Evolutionary conservation across 2,797 vertebrate species (phyloP), one percentile per base, ranked within the genome.

Genomic region (Apogon talboti): DNA sequence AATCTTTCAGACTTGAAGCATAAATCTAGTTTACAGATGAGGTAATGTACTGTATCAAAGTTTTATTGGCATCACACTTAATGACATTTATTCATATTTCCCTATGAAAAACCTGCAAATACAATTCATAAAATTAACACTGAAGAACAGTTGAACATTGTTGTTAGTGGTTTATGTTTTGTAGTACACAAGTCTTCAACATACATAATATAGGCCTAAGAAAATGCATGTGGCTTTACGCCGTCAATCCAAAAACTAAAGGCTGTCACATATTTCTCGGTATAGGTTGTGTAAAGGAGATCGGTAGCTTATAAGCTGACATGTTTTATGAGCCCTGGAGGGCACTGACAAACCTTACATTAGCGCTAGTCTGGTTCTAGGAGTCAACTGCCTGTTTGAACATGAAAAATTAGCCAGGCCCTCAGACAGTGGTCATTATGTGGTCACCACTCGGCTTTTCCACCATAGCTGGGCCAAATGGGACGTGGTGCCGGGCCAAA

Each of bases 351-450:
- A 88, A 79, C 81, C 82, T 63, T 86, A 81, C 82, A 86, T 88
- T 89, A 91, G 83, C 49, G 66, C 41, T 28, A 60, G 83, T 86
- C 86, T 90, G 83, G 66, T 68, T 62, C 66, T 50, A 66, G 62
- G 78, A 91, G 82, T 90, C 86, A 87, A 84, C 80, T 49, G 83
- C 90, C 77, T 82, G 87, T 86, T 92, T 87, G 71, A 90, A 91
- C 74, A 90, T 88, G 81, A 94, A 91, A 92, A 70, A 86, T 93
- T 91, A 92, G 89, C 83, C 55, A 71, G 63, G 89, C 83, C 72
- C 91, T 90, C 90, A 94, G 92, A 92, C 90, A 93, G 79, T 84
- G 87, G 83, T 91, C 64, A 57, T 92, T 90, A 92, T 88, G 91
- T 83, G 90, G 92, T 91, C 78, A 56, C 79, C 74, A 79, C 82